These are phyloP conservation scores for Mastacembelus armatus DNA, from an alignment of 2,797 vertebrate genomes.

Conservation along the genomic window DNA sequence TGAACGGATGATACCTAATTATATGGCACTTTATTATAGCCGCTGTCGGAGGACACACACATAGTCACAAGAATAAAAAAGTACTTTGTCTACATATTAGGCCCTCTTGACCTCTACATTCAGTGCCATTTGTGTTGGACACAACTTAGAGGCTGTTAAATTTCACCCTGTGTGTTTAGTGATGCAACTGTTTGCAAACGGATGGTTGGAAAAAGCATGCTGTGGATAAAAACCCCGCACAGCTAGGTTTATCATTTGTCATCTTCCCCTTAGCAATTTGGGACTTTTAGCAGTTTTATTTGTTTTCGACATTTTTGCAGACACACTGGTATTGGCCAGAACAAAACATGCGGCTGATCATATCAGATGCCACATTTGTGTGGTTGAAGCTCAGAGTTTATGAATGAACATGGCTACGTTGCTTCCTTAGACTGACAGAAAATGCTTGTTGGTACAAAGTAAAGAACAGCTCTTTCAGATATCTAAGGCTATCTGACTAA, in stretches of 20 bases:
- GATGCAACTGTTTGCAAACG: background rate
- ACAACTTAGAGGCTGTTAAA: background rate
- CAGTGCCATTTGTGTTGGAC: background rate
- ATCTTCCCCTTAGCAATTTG: background rate
- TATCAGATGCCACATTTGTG: too few relatives aligned
- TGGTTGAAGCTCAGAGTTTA: too few relatives aligned
- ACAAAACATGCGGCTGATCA: too few relatives aligned
- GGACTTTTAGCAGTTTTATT: background rate
- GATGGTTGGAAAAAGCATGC: background rate
- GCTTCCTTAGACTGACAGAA: too few relatives aligned
- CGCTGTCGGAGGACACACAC: background rate
- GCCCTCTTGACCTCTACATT: background rate
- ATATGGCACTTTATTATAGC: background rate
- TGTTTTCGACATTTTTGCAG: background rate
- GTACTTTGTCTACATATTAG: background rate
- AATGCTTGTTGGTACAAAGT: too few relatives aligned
- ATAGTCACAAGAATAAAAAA: slow-evolving; percentile 4
- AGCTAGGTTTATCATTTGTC: background rate
- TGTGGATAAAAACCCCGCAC: background rate
- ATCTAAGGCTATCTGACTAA: too few relatives aligned
- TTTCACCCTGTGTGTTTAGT: background rate
- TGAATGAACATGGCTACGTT: too few relatives aligned
- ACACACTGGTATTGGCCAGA: background rate
- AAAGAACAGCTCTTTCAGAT: too few relatives aligned
- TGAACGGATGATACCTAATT: background rate